Conservation (phyloP, 2,113 vertebrate species). For the Engraulis encrasicolus region DNA sequence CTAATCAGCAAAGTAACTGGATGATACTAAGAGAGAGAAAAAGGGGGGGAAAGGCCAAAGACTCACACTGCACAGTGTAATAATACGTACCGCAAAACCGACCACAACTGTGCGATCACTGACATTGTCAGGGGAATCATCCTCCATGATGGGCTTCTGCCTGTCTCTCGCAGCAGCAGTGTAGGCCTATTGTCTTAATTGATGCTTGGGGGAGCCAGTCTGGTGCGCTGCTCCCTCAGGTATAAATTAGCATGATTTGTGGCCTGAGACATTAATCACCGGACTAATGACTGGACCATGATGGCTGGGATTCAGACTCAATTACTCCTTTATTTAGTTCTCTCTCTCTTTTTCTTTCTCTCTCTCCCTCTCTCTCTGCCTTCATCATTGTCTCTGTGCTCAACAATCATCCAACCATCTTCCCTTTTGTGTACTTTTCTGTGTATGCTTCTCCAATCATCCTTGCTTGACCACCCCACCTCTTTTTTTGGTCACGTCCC, state of each 20-base stretch:
- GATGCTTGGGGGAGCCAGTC: constrained; percentile 42
- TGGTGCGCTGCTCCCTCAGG: constrained; percentile 34
- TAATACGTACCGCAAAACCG: background rate
- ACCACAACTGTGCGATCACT: background rate
- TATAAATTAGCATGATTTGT: constrained; percentile 48
- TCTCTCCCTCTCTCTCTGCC: background rate
- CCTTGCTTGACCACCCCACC: background rate
- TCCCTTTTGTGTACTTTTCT: background rate
- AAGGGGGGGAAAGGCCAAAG: constrained; percentile 41
- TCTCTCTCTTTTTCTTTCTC: background rate
- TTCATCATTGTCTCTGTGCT: background rate
- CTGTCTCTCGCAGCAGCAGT: constrained; percentile 25
- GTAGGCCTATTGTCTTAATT: constrained; percentile 44
- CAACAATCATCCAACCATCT: too few species aligned
- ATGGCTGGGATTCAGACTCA: constrained; percentile 30
- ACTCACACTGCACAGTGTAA: constrained; percentile 18
- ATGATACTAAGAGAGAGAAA: constrained; percentile 29
- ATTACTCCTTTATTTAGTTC: constrained; percentile 15
- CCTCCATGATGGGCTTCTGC: background rate
- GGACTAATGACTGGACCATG: constrained; percentile 41
- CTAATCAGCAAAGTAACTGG: constrained; percentile 40
- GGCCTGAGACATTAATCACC: constrained; percentile 40
- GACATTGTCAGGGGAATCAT: background rate
- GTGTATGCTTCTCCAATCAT: background rate
- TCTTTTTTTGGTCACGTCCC: background rate